These are phyloP conservation scores for Drosophila pseudotalamancana DNA, from an alignment of 2,888 invertebrate genomes.

Conservation along the genomic window DNA sequence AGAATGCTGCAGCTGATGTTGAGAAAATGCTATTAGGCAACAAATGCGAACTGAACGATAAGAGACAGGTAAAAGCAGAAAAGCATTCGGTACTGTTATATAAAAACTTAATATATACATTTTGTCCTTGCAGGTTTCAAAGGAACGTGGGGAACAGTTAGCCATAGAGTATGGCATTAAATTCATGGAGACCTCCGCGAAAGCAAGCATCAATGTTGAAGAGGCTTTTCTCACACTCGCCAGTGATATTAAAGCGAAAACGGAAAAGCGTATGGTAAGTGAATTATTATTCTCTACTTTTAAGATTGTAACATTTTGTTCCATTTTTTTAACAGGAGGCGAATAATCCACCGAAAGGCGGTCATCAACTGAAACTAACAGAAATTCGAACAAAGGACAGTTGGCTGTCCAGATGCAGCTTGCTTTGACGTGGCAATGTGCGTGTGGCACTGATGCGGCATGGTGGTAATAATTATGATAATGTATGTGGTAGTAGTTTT, in stretches of 20 bases:
- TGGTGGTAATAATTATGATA: constrained; percentile 75
- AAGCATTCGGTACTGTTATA: too few species aligned
- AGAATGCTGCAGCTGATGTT: constrained; percentile 99
- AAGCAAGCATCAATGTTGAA: constrained; percentile 98
- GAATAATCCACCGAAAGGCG: constrained; percentile 93
- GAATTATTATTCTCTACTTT: background rate
- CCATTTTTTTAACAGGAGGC: constrained; percentile 88
- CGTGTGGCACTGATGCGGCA: constrained; percentile 71
- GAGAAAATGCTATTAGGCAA: constrained; percentile 99
- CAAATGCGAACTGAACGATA: constrained; percentile 98
- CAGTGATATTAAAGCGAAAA: constrained; percentile 98
- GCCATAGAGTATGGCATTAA: constrained; percentile 99
- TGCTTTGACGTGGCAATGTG: constrained; percentile 90
- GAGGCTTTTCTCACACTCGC: constrained; percentile 99
- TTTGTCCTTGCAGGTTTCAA: constrained; percentile 89
- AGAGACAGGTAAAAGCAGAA: constrained; percentile 89
- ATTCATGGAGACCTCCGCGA: constrained; percentile 99
- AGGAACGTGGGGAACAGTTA: constrained; percentile 97
- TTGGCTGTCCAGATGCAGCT: constrained; percentile 93
- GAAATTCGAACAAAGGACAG: constrained; percentile 93
- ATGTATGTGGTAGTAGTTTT: constrained; percentile 81
- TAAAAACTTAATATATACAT: background rate
- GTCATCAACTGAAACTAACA: constrained; percentile 91
- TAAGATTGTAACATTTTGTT: constrained; percentile 2
- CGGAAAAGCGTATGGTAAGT: constrained; percentile 97